Conservation (phyloP, 2,888 invertebrate genomes). For the Ormyrus rosae region DNA sequence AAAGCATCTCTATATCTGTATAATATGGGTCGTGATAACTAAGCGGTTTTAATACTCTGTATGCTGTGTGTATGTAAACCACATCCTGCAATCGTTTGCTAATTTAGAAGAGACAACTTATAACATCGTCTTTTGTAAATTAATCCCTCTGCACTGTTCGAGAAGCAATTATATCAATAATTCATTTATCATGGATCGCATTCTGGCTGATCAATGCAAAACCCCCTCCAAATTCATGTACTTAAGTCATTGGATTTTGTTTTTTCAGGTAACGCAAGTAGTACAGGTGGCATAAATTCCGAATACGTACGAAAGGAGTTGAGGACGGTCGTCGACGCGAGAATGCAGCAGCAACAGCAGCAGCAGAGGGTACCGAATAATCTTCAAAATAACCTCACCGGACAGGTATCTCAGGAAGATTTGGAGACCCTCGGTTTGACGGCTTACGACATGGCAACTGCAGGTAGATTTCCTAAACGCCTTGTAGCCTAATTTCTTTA, state of each 20-base stretch:
- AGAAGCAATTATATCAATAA: slow-evolving; percentile 49
- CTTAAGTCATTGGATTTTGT: slow-evolving; percentile 19
- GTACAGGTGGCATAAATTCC: slow-evolving; percentile 82
- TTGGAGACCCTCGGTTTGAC: slow-evolving; percentile 83
- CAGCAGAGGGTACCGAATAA: slow-evolving; percentile 75
- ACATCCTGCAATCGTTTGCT: slow-evolving; percentile 36
- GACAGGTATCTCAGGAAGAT: slow-evolving; percentile 79
- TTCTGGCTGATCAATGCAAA: slow-evolving; percentile 35
- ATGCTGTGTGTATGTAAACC: slow-evolving; percentile 49
- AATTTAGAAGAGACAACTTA: slow-evolving; percentile 26
- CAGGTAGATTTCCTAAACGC: slow-evolving; percentile 72
- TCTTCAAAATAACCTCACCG: slow-evolving; percentile 71
- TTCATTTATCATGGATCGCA: slow-evolving; percentile 44
- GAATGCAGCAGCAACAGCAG: slow-evolving; percentile 77
- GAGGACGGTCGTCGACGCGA: slow-evolving; percentile 90
- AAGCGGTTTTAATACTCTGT: slow-evolving; percentile 31
- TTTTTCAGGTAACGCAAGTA: slow-evolving; percentile 77
- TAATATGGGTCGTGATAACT: slow-evolving; percentile 13
- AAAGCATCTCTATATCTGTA: slow-evolving; percentile 25
- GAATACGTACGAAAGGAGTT: slow-evolving; percentile 95
- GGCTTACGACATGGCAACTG: slow-evolving; percentile 81
- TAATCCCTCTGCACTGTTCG: slow-evolving; percentile 49
- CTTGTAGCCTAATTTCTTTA: slow-evolving; percentile 19
- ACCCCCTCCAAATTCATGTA: too few relatives aligned
- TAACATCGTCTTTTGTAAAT: slow-evolving; percentile 50